Percentiles rank a stretch among this genome's conserved stretches.
These are phyloP conservation scores for Doryteuthis pealeii DNA, from an alignment of 1,140 invertebrate species.

Conservation along the genomic window DNA sequence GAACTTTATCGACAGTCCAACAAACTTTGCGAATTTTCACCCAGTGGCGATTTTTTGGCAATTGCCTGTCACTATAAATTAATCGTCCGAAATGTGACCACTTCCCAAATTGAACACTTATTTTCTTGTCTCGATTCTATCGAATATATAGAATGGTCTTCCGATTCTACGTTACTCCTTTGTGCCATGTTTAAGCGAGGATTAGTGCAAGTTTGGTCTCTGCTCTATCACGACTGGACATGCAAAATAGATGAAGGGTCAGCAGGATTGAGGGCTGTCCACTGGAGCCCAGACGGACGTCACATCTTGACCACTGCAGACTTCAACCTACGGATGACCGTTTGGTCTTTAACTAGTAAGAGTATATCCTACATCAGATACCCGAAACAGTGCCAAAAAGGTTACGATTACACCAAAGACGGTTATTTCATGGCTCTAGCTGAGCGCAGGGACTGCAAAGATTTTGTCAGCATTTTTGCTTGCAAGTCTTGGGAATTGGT, in stretches of 20 bases:
- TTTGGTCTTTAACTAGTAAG: conserved; percentile 63
- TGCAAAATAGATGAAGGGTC: conserved; percentile 64
- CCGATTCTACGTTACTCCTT: conserved; percentile 60
- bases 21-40: conserved; percentile 12
- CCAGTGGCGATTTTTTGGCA: conserved; percentile 27
- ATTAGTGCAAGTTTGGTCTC: conserved; percentile 62
- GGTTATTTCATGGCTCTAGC: conserved; percentile 62
- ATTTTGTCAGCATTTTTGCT: conserved; percentile 61
- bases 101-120: conserved; percentile 56
- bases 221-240: conserved; percentile 62
- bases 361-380: conserved; percentile 62
- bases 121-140: conserved; percentile 59
- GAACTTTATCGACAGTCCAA: not conserved
- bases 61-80: conserved; percentile 57
- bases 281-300: conserved; percentile 62
- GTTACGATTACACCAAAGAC: conserved; percentile 56
- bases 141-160: conserved; percentile 61
- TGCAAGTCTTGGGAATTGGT: conserved; percentile 60
- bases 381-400: conserved; percentile 58
- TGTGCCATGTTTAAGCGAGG: conserved; percentile 60
- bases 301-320: conserved; percentile 63
- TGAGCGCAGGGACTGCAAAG: conserved; percentile 62
- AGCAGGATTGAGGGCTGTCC: conserved; percentile 55
- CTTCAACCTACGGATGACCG: conserved; percentile 61
- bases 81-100: conserved; percentile 55